Conservation (phyloP, 1,140 invertebrate genomes). For the Drosophila nigrodunni region DNA sequence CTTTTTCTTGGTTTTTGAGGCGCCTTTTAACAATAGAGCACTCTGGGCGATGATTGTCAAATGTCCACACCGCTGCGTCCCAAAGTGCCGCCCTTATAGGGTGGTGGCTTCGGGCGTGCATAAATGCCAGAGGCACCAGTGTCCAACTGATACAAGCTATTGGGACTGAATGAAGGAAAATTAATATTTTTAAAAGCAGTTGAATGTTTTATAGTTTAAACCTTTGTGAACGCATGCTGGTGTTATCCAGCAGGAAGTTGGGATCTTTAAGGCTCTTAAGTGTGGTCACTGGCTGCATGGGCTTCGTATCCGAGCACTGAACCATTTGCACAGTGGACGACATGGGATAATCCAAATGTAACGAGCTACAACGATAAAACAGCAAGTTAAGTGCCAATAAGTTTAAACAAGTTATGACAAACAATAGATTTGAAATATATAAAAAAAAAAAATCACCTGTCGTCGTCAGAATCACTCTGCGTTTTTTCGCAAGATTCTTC, state of each 20-base stretch:
- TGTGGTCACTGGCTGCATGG: constrained; percentile 77
- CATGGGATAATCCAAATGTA: constrained; percentile 59
- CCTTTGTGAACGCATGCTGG: constrained; percentile 79
- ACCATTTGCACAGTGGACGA: constrained; percentile 84
- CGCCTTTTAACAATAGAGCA: constrained; percentile 76
- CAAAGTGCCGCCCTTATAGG: constrained; percentile 76
- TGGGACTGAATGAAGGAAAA: constrained; percentile 55
- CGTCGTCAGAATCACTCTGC: constrained; percentile 55
- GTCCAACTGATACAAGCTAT: constrained; percentile 75
- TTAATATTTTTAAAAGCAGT: not conserved
- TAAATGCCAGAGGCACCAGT: constrained; percentile 70
- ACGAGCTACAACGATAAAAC: constrained; percentile 40
- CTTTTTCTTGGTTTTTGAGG: constrained; percentile 33
- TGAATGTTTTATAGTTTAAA: constrained; percentile 3
- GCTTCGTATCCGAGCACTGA: constrained; percentile 75
- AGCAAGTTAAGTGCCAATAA: not conserved
- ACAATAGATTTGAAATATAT: not conserved
- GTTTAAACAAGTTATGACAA: not conserved
- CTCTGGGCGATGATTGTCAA: constrained; percentile 82
- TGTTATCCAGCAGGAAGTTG: constrained; percentile 77
- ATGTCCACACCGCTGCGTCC: constrained; percentile 74
- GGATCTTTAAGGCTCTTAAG: constrained; percentile 82
- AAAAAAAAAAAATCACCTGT: constrained; percentile 64
- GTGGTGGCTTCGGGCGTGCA: constrained; percentile 79
- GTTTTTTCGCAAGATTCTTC: constrained; percentile 71